Evolutionary conservation across 2,888 invertebrate genomes (phyloP).

Genomic region (Conus canariensis): DNA sequence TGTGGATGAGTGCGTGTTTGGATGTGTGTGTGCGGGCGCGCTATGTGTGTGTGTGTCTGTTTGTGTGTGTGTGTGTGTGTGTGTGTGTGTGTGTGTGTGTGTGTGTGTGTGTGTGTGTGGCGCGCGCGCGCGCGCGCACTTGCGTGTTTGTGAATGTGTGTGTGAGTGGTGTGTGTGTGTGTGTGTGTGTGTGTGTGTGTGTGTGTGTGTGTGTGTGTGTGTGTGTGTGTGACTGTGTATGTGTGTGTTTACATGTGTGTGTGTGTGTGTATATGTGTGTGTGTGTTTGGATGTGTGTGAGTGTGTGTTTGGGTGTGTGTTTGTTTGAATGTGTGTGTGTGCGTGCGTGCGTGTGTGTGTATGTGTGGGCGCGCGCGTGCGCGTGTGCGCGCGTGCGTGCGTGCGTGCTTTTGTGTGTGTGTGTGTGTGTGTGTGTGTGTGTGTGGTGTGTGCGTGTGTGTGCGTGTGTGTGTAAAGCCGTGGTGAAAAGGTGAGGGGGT

Average conservation of each 20-base stretch:
- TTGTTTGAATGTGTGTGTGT: conserved; percentile 2
- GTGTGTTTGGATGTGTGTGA: too few relatives aligned
- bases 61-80: neutral
- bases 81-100: neutral
- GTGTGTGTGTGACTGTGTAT: too few relatives aligned
- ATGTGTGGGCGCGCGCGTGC: neutral
- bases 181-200: neutral
- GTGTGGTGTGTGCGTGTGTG: neutral
- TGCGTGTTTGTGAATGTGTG: neutral
- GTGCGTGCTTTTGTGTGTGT: neutral
- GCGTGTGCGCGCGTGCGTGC: neutral
- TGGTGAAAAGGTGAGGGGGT: neutral
- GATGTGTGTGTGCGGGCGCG: too few relatives aligned
- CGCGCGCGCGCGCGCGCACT: too few relatives aligned
- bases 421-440: neutral
- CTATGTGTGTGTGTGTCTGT: too few relatives aligned
- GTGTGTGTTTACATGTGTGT: too few relatives aligned
- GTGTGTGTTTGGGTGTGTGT: too few relatives aligned
- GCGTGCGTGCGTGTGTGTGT: neutral
- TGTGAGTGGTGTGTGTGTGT: neutral
- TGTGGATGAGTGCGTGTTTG: too few relatives aligned
- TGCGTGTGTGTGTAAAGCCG: neutral
- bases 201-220: neutral
- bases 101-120: neutral
- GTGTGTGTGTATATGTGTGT: too few relatives aligned